Base-by-base conservation (phyloP, 2,113 vertebrate genomes). In the Thalassarche chlororhynchos region DNA sequence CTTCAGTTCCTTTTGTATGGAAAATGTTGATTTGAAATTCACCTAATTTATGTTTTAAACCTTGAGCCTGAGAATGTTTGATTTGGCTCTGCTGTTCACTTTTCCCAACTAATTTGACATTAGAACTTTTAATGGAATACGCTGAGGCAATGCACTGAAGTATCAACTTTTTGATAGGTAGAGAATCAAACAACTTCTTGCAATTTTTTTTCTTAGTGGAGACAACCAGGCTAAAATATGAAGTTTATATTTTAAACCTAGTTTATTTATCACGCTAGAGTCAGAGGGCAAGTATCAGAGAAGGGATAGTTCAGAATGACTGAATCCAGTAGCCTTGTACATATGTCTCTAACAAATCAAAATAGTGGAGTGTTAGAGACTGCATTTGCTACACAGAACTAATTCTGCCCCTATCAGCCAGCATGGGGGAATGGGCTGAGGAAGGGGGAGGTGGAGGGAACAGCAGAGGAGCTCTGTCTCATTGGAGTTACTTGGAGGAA, bases 11-110 rank as follows among this genome's bases (percentile, higher is more conserved):
- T 83, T 95, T 78, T 74, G 13, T 52, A 65, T 64, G 24, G 46
- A 87, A 78, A 91, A 90, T 78, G 38, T 75, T 86, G 44, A 79
- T 85, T 92, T 92, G 71, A 95, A 96, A 77, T 76, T 90, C 60
- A 92, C 40, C 23, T 79, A 47, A 94, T 74, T 58, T 80, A 29
- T 25, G 29, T 52, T 91, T 86, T 64, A 80, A 96, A 84, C 38
- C 19, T 75, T 57, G 38, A 79, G 24, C n/a, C 12, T 61, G 23
- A 54, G 40, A 76, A 64, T 14, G 40, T 55, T 58, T 89, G 42
- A 60, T 81, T 84, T 92, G 57, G 6, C 28, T 62, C 38, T 88
- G 46, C n/a, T 92, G 11, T 70, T 94, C 38, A 19, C 47, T 87
- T 87, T 68, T 84, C 38, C 49, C 42, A 74, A 16, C 88, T 72